Percentiles rank a stretch among this genome's conserved stretches.
These are phyloP conservation scores for Netelia fuscicornis DNA, from an alignment of 2,888 invertebrate genomes.

Conservation along the genomic window DNA sequence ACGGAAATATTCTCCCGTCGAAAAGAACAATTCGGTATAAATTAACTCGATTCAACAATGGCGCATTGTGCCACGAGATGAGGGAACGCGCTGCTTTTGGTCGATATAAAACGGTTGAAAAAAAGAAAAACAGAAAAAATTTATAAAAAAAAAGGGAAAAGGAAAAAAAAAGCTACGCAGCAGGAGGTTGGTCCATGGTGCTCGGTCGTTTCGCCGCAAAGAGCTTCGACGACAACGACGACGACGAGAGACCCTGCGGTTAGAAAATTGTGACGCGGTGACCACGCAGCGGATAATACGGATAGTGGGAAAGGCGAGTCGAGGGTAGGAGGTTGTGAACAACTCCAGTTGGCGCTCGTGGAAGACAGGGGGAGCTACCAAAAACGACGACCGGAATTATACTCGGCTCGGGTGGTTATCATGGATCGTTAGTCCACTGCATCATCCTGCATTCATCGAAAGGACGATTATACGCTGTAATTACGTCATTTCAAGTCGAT, in stretches of 20 bases:
- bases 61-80: constrained; percentile 56
- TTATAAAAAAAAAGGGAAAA: constrained; percentile 33
- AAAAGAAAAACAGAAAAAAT: not conserved
- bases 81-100: constrained; percentile 39
- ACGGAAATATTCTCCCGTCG: constrained; percentile 3
- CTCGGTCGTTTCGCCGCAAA: constrained; percentile 26
- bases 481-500: constrained; percentile 33
- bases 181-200: not conserved
- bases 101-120: constrained; percentile 1
- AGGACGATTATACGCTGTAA: constrained; percentile 41
- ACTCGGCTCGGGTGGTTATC: constrained; percentile 23
- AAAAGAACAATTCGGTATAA: constrained; percentile 76
- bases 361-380: not conserved
- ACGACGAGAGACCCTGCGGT: not conserved
- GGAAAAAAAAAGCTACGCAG: constrained; percentile 13
- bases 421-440: constrained; percentile 42
- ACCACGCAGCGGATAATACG: no score
- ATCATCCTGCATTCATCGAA: constrained; percentile 43
- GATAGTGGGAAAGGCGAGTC: constrained; percentile 6
- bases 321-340: not conserved
- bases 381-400: constrained; percentile 39
- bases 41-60: constrained; percentile 74
- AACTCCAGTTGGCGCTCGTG: not conserved
- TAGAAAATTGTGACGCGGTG: not conserved
- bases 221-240: not conserved